Evolutionary conservation across 2,113 vertebrate genomes (phyloP), one percentile per base, ranked within the genome.

Genomic region (Sinosuthora webbiana): DNA sequence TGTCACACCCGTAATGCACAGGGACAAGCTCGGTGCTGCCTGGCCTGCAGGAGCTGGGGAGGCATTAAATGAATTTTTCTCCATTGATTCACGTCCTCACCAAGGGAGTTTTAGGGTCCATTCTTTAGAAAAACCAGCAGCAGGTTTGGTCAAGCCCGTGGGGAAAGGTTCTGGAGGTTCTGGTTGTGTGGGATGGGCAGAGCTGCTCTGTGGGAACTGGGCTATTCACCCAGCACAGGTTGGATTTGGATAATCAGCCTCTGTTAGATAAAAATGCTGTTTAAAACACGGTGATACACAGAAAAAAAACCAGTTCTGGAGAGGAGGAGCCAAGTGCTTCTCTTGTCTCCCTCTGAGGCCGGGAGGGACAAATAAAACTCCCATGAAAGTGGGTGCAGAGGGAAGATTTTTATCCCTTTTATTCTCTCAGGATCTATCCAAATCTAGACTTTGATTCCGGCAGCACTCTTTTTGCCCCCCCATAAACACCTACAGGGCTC

Each of bases 11-110:
- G 0, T 94, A 77, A 97, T 95, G 83, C 53, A 50, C 82, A 82
- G 81, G 87, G 94, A 95, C 86, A 95, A 25, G 69, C 82, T 44
- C 59, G 4, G 64, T 69, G 90, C 74, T 73, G 92, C 94, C 52
- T 18, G 44, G 31, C 42, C 93, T 55, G 83, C 47, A 41, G 83
- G 83, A 50, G 65, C 0, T 39, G 81, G 81, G 80, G 47, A 86
- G 87, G 89, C 65, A 64, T 12, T 27, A 63, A 79, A 76, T 52
- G 69, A 25, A 39, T 53, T 93, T 81, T 83, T 65, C 88, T 90
- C 92, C 71, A 45, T 49, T 37, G 76, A 57, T 83, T 91, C 52
- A 11, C 56, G 69, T 49, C 62, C 88, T 89, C 17, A 49, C 6
- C 33, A 53, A 18, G 28, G 2, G 41, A 41, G 47, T 13, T 65